Evolutionary conservation across 2,888 invertebrate genomes (phyloP).

Genomic region (Aethes cnicana): DNA sequence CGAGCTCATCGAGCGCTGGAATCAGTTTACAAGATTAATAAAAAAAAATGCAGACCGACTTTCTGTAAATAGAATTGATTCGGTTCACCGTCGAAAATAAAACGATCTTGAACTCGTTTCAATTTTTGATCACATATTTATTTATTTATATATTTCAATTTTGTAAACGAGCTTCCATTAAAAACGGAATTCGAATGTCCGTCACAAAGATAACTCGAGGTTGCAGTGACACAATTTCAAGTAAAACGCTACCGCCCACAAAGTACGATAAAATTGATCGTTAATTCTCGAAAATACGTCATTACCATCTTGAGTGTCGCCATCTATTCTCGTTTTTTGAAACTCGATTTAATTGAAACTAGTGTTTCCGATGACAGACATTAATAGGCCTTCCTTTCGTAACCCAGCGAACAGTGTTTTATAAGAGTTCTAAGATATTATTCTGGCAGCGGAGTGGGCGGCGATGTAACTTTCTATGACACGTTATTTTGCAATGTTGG

Average conservation of each 20-base stretch:
- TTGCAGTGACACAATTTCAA: too few relatives aligned
- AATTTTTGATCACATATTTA: slow-evolving; percentile 13
- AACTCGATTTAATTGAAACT: not conserved
- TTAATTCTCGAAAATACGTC: not conserved
- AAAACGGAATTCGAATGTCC: too few relatives aligned
- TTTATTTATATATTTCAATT: too few relatives aligned
- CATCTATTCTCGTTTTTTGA: not conserved
- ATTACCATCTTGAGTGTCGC: too few relatives aligned
- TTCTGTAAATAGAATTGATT: slow-evolving; percentile 5
- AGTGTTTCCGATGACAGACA: slow-evolving; percentile 9
- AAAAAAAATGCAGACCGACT: not conserved
- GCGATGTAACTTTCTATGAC: slow-evolving; percentile 34
- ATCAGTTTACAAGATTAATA: not conserved
- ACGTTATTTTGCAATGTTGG: slow-evolving; percentile 58
- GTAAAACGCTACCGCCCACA: too few relatives aligned
- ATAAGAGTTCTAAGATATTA: too few relatives aligned
- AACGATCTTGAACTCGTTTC: slow-evolving; percentile 25
- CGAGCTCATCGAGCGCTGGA: slow-evolving; percentile 6
- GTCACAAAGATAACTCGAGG: too few relatives aligned
- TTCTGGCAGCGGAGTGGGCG: slow-evolving; percentile 38
- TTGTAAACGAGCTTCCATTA: slow-evolving; percentile 8
- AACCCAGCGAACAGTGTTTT: slow-evolving; percentile 39
- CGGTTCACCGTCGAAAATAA: slow-evolving; percentile 23
- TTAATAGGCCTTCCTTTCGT: slow-evolving; percentile 22
- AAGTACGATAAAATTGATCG: not conserved